These are phyloP conservation scores for Parapsyche elsis DNA, from an alignment of 1,140 invertebrate species.

Conservation along the genomic window DNA sequence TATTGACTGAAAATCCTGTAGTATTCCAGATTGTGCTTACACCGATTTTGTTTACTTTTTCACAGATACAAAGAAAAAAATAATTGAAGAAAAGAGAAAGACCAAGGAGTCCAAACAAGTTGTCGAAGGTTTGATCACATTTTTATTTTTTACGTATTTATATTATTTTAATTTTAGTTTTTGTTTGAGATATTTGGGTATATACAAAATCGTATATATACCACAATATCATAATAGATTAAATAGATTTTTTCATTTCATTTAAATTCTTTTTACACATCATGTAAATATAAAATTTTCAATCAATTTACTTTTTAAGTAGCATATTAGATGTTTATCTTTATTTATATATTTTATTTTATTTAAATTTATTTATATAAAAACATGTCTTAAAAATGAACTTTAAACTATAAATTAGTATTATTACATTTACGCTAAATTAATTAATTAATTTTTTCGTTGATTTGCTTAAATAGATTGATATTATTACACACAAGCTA, in stretches of 20 bases:
- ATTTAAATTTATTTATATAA: not conserved
- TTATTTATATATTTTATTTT: not conserved
- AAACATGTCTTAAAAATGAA: too few relatives aligned
- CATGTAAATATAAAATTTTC: not conserved
- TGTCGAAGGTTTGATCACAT: conserved; percentile 29
- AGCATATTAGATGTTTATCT: not conserved
- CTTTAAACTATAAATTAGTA: too few relatives aligned
- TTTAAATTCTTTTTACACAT: not conserved
- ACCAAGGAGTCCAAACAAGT: conserved; percentile 6
- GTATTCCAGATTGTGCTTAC: not conserved
- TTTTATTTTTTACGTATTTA: not conserved
- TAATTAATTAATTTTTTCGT: too few relatives aligned
- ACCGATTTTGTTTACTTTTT: not conserved
- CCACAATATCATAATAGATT: not conserved
- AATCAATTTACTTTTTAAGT: not conserved
- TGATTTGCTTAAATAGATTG: too few relatives aligned
- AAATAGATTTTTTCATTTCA: not conserved
- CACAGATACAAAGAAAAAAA: conserved; percentile 21
- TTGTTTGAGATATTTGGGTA: not conserved
- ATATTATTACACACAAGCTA: too few relatives aligned
- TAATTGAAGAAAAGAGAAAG: conserved; percentile 4
- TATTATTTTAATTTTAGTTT: not conserved
- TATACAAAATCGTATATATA: not conserved
- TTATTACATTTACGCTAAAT: too few relatives aligned
- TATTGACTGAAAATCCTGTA: not conserved